phyloP scores from a whole-genome alignment of 2,797 vertebrate genomes.

The Arrhamphus sclerolepis region DNA sequence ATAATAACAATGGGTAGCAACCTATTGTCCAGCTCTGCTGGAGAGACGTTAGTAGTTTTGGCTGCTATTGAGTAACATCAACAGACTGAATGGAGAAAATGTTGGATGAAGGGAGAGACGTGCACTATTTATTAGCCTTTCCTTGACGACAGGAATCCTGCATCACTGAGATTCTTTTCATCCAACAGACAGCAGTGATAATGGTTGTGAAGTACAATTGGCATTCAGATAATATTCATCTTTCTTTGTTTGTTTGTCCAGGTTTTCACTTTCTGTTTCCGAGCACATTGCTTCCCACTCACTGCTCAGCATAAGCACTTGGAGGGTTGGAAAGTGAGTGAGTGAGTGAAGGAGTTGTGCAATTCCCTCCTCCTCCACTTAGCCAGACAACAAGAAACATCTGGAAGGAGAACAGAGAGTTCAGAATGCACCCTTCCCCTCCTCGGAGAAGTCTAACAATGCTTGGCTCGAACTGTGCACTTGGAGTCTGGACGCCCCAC shows the following conservation, averaged over 20 bases:
- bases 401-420: conserved; percentile 81
- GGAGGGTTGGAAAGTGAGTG: conserved; percentile 20
- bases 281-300: conserved; percentile 48
- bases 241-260: conserved; percentile 27
- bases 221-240: conserved; percentile 14
- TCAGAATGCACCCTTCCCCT: conserved; percentile 72
- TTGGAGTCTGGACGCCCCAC: conserved; percentile 52
- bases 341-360: conserved; percentile 53
- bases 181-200: not conserved
- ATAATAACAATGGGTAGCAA: no score
- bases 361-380: conserved; percentile 60
- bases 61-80: no score
- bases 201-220: conserved; percentile 1
- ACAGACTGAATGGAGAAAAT: no score
- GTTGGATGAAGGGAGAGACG: no score
- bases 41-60: no score
- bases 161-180: not conserved
- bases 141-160: not conserved
- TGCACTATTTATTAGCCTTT: not conserved
- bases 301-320: conserved; percentile 48
- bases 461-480: conserved; percentile 50
- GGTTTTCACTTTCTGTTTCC: conserved; percentile 24
- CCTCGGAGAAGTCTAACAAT: conserved; percentile 66
- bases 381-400: conserved; percentile 82
- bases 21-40: no score